These are phyloP conservation scores for Melanchra persicariae DNA, from an alignment of 2,888 invertebrate species.

Conservation along the genomic window DNA sequence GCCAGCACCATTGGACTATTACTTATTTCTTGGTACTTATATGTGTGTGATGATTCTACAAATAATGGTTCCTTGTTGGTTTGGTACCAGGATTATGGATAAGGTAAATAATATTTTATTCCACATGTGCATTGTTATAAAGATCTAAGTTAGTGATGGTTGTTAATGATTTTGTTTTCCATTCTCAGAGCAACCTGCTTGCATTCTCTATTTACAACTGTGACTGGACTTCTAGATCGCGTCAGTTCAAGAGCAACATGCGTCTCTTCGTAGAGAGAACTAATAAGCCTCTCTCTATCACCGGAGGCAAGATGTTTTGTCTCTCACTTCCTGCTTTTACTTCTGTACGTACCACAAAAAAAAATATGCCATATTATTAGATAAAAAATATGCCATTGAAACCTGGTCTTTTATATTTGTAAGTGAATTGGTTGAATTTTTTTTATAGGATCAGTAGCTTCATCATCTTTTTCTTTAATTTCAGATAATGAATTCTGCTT, in stretches of 20 bases:
- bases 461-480: constrained; percentile 59
- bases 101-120: constrained; percentile 69
- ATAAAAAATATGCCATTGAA: too few species aligned
- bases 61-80: constrained; percentile 82
- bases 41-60: constrained; percentile 76
- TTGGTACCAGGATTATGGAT: constrained; percentile 78
- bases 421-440: too few species aligned
- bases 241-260: constrained; percentile 79
- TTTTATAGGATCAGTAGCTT: not conserved
- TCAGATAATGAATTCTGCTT: constrained; percentile 84
- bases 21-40: constrained; percentile 78
- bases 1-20: constrained; percentile 77
- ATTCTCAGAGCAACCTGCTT: constrained; percentile 76
- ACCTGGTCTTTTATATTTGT: too few species aligned
- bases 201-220: constrained; percentile 77
- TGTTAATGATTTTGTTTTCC: not conserved
- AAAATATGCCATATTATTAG: too few species aligned
- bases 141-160: not conserved
- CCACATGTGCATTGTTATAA: not conserved
- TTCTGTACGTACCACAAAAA: constrained; percentile 75
- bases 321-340: constrained; percentile 81
- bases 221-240: constrained; percentile 78
- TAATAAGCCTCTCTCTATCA: constrained; percentile 77
- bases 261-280: constrained; percentile 78
- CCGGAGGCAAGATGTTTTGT: constrained; percentile 81